Base-by-base conservation (phyloP, 2,797 vertebrate species). In the Crax fasciolata region DNA sequence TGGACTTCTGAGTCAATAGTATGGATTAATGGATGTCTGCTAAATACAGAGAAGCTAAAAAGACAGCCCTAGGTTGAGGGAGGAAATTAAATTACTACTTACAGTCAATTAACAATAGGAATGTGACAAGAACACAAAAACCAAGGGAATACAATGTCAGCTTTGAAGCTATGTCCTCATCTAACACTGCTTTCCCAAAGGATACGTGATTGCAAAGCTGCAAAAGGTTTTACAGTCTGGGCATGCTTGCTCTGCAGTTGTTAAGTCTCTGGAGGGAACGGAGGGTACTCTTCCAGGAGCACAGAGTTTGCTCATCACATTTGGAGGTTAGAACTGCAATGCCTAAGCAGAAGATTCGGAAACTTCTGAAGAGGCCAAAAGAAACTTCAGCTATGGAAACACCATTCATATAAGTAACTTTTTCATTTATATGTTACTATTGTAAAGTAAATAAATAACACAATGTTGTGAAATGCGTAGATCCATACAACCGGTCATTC, bases 1-100 rank as follows among this genome's bases (percentile, higher is more conserved):
- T 54, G 52, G 84, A 48, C 44, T 77, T 87, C 27, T 43, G 74
- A 93, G 82, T 89, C 71, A 89, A 84, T 27, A 81, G 28, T 21
- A 32, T 32, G 19, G 70, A 89, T 83, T 81, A 87, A 89, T 9
- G 0, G 75, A 38, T 58, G 20, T 77, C 41, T 85, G 49, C 68
- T 85, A 87, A 93, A 80, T 46, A 75, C 25, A 65, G 62, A 71
- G 24, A 68, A 62, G 58, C 68, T 79, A 79, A 91, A 82, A 41
- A 82, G 59, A 52, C n/a, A 89, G n/a, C 21, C 20, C 13, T 49
- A 32, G 75, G 63, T 28, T 72, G 78, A 85, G n/a, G 20, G 51
- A 92, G 16, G 39, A 94, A 95, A 85, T 77, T 75, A 93, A 96
- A 87, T 63, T 81, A 87, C 66, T 89, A 73, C 89, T 72, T 74